Base-by-base conservation (phyloP, 2,888 invertebrate species). In the Pelosia muscerda region DNA sequence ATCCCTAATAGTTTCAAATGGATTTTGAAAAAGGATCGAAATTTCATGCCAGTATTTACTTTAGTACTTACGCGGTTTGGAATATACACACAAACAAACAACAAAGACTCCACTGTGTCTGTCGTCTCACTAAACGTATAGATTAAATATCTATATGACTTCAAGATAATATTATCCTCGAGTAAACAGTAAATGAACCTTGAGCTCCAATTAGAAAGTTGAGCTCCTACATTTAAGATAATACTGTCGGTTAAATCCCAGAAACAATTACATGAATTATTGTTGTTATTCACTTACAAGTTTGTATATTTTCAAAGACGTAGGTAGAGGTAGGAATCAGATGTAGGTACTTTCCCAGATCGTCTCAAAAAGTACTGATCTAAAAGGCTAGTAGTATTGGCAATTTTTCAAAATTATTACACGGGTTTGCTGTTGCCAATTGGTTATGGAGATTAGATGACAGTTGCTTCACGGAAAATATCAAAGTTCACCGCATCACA, bases 201-300 rank as follows among this genome's bases (percentile, higher is more conserved):
- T 58, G 58, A 31, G n/a, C 28, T 57, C 28, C 57, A 57, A 57
- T 57, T 58, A 4, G 13, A 58, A 58, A 28, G 49, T 49, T 49
- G 49, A 49, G 49, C 49, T 49, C 49, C 49, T 49, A 49, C 49
- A n/a, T n/a, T 49, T 49, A 49, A n/a, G 49, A 49, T 49, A 49
- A 59, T 38, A 25, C 19, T 23, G 59, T 23, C 59, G 19, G 19
- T n/a, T 49, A 8, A n/a, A 49, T 49, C 49, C 34, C 23, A 59
- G 59, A 59, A 59, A 59, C 23, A 38, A 49, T 49, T 49, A 49
- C 49, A 8, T 49, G 9, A 49, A 49, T 49, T 19, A 49, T 49
- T 49, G 49, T n/a, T n/a, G 6, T 5, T 49, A 19, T 42, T 42
- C 19, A 42, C 42, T 42, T 19, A 42, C 4, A 42, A 42, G 15